Conservation (phyloP, 2,888 invertebrate genomes). For the Cybosia mesomella region DNA sequence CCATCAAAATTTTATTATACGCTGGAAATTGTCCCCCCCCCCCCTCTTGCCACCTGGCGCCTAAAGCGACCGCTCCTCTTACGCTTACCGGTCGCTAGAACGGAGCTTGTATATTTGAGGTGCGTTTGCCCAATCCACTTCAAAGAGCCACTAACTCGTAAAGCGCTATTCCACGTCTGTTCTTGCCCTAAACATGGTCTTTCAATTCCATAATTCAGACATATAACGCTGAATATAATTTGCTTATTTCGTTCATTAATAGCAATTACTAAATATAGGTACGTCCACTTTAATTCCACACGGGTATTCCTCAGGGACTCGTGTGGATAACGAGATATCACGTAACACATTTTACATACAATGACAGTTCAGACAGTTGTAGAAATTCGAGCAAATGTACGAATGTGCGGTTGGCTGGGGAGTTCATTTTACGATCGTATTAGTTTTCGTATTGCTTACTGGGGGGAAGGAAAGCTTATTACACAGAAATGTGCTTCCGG, state of each 20-base stretch:
- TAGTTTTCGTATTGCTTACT: slow-evolving; percentile 24
- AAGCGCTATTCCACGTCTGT: too few relatives aligned
- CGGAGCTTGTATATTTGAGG: not conserved
- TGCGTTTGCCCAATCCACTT: not conserved
- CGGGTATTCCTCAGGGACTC: slow-evolving; percentile 29
- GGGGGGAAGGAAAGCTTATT: slow-evolving; percentile 6
- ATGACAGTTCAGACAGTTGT: slow-evolving; percentile 20
- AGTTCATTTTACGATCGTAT: slow-evolving; percentile 19
- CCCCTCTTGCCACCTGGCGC: not conserved
- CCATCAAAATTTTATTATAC: not conserved
- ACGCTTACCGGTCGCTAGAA: not conserved
- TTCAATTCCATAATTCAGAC: not conserved
- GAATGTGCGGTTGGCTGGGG: slow-evolving; percentile 14
- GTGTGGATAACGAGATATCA: slow-evolving; percentile 32
- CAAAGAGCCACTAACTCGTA: not conserved
- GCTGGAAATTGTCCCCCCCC: not conserved
- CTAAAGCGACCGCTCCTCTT: not conserved
- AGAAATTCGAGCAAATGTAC: slow-evolving; percentile 16
- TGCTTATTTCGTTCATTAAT: slow-evolving; percentile 23
- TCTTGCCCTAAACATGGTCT: not conserved
- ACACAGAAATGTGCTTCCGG: slow-evolving; percentile 3
- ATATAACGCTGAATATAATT: slow-evolving; percentile 18
- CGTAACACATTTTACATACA: slow-evolving; percentile 31
- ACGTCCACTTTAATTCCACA: slow-evolving; percentile 28
- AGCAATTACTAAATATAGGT: slow-evolving; percentile 15